phyloP scores from a whole-genome alignment of 2,888 invertebrate genomes.

The Amiota mariae region DNA sequence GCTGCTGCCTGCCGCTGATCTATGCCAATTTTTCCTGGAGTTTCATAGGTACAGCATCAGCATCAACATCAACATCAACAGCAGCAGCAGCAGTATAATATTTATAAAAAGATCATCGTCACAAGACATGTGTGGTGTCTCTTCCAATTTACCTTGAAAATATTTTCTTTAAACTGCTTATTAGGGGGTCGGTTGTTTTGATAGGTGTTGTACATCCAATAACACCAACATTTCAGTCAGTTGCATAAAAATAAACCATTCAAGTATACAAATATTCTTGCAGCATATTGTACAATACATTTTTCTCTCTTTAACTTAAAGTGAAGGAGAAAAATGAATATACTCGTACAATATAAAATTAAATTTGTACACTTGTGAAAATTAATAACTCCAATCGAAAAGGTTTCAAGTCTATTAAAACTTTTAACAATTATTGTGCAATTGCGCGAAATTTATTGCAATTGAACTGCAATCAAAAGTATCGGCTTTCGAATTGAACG shows the following conservation, averaged over 20 bases:
- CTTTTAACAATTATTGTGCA: constrained; percentile 70
- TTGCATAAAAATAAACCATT: no score
- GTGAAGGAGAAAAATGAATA: no score
- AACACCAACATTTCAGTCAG: no score
- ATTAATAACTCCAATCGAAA: background rate
- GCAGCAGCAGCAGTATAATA: no score
- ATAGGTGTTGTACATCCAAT: no score
- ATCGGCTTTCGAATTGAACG: constrained; percentile 45
- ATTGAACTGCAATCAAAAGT: constrained; percentile 64
- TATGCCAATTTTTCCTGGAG: constrained; percentile 40
- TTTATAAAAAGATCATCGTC: background rate
- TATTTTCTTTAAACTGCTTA: constrained; percentile 18
- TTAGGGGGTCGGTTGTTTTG: background rate
- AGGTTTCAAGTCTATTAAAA: constrained; percentile 54
- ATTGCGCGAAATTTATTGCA: constrained; percentile 68
- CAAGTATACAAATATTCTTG: no score
- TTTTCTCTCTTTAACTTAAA: no score
- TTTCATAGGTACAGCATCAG: background rate
- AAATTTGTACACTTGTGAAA: background rate
- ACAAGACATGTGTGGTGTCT: constrained; percentile 2
- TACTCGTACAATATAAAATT: no score
- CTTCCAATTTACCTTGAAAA: constrained; percentile 56
- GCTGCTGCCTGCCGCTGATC: constrained; percentile 24
- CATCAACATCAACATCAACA: no score
- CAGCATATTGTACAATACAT: no score